A percentile compares a stretch with the other conserved stretches of the same genome.
These are phyloP conservation scores for Xestoiulus laeticollis DNA, from an alignment of 2,888 invertebrate genomes.

Conservation along the genomic window DNA sequence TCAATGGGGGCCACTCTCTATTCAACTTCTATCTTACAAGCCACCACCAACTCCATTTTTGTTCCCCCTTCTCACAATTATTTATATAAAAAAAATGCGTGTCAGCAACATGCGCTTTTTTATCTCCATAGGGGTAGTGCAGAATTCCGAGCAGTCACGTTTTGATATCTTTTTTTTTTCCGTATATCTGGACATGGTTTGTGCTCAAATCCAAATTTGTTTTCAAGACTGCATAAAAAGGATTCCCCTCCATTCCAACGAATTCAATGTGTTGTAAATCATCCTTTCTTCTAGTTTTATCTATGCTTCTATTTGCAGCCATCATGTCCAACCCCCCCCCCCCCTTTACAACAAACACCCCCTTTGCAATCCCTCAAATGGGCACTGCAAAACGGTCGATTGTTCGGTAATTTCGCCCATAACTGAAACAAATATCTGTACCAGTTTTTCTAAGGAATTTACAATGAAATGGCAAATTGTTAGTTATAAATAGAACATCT, in stretches of 20 bases:
- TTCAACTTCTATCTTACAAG: not conserved
- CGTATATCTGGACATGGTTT: not conserved
- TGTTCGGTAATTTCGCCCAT: not conserved
- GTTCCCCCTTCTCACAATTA: conserved; percentile 39
- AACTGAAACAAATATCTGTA: not conserved
- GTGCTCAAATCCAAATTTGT: conserved; percentile 36
- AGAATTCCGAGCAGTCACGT: conserved; percentile 43
- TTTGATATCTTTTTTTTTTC: not conserved
- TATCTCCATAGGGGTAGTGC: not conserved
- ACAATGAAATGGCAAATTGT: too few species aligned
- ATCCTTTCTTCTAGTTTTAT: conserved; percentile 5
- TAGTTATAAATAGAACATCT: not conserved
- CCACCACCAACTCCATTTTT: conserved; percentile 14
- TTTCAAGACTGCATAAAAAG: conserved; percentile 40
- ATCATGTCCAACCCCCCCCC: not conserved
- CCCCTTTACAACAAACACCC: not conserved
- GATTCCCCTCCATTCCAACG: not conserved
- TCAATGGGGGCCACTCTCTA: conserved; percentile 23
- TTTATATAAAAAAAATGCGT: conserved; percentile 15
- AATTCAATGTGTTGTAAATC: conserved; percentile 23
- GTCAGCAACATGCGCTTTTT: conserved; percentile 40
- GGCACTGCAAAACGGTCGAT: not conserved
- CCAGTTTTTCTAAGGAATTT: not conserved
- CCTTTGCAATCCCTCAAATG: not conserved
- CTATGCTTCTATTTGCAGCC: conserved; percentile 13